Evolutionary conservation across 2,888 invertebrate species (phyloP).

Genomic region (Heliconius cydno): DNA sequence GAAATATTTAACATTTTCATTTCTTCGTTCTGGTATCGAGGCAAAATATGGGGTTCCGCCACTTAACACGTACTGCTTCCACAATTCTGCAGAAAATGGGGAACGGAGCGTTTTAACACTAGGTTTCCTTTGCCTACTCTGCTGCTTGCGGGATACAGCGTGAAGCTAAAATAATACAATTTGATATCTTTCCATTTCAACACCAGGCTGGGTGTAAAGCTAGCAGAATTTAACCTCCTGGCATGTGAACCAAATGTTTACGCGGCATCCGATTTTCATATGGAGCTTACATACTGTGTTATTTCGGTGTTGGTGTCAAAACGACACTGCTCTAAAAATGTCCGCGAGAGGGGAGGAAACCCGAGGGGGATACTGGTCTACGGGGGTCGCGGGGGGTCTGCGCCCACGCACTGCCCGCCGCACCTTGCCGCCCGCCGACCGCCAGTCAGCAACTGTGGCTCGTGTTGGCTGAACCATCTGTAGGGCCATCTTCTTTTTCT

Average conservation of each 20-base stretch:
- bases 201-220: not conserved
- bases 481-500: conserved; percentile 82
- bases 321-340: conserved; percentile 82
- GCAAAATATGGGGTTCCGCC: too few relatives aligned
- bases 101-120: too few relatives aligned
- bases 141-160: too few relatives aligned
- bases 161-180: not conserved
- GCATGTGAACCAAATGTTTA: conserved; percentile 55
- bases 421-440: conserved; percentile 79
- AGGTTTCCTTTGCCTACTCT: too few relatives aligned
- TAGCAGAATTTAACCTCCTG: conserved; percentile 32
- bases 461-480: conserved; percentile 86
- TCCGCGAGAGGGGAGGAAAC: conserved; percentile 60
- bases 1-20: too few relatives aligned
- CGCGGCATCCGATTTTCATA: conserved; percentile 64
- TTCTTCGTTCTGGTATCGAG: too few relatives aligned
- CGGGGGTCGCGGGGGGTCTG: conserved; percentile 53
- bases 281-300: conserved; percentile 73
- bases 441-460: conserved; percentile 82
- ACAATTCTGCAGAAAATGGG: too few relatives aligned
- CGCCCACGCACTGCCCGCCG: conserved; percentile 77
- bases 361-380: conserved; percentile 52
- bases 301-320: conserved; percentile 83
- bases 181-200: not conserved
- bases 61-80: too few relatives aligned